These are phyloP conservation scores for Sarcophaga carnaria DNA, from an alignment of 2,888 invertebrate genomes.

Conservation along the genomic window DNA sequence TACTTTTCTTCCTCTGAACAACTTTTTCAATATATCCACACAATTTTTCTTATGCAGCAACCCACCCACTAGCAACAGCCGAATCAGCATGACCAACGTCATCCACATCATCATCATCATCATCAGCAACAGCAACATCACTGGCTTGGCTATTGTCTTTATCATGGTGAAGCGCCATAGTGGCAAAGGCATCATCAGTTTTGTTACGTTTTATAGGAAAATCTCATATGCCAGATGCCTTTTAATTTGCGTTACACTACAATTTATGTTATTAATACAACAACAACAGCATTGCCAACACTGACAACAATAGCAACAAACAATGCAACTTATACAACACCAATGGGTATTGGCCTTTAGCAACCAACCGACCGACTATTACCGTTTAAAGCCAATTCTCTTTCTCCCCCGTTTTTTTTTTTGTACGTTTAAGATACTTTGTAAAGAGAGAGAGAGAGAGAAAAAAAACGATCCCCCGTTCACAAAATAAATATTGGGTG, in stretches of 20 bases:
- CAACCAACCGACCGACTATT: no score
- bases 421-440: no score
- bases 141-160: slow-evolving; percentile 7
- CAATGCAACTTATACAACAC: not conserved
- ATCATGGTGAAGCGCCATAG: slow-evolving; percentile 17
- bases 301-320: slow-evolving; percentile 17
- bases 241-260: slow-evolving; percentile 69
- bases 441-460: no score
- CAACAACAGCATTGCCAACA: not conserved
- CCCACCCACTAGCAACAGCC: not conserved
- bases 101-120: no score
- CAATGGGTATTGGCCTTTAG: not conserved
- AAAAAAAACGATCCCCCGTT: no score
- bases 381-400: no score
- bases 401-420: no score
- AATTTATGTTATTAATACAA: slow-evolving; percentile 56
- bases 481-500: slow-evolving; percentile 42
- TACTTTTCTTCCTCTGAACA: not conserved
- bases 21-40: not conserved
- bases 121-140: not conserved
- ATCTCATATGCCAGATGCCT: slow-evolving; percentile 68
- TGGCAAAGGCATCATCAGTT: slow-evolving; percentile 40
- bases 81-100: not conserved
- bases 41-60: not conserved
- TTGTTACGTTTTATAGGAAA: slow-evolving; percentile 42